A percentile compares a stretch with the other conserved stretches of the same genome.
Conservation (phyloP, 2,888 invertebrate genomes). For the Hyposoter didymator region DNA sequence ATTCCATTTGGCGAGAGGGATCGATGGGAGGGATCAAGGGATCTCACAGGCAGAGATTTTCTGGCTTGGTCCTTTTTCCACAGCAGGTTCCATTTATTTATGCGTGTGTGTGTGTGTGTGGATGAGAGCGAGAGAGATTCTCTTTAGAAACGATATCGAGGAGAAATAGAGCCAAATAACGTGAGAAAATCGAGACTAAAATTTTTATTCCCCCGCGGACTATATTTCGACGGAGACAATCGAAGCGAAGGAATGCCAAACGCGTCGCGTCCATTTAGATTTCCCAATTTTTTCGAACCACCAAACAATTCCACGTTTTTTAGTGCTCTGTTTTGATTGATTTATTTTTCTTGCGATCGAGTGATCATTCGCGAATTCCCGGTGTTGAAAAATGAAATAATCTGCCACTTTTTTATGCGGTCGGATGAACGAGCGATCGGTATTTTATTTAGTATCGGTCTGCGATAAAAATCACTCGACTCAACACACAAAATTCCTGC, state of each 20-base stretch:
- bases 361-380: not conserved
- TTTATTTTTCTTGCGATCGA: not conserved
- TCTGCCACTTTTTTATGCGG: not conserved
- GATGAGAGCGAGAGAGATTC: not conserved
- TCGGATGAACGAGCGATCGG: not conserved
- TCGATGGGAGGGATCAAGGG: conserved; percentile 8
- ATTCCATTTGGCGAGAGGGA: conserved; percentile 45
- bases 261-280: conserved; percentile 17
- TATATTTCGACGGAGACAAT: not conserved
- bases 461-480: not conserved
- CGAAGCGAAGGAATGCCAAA: conserved; percentile 8
- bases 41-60: conserved; percentile 16
- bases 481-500: not conserved
- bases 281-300: not conserved
- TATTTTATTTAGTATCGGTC: not conserved
- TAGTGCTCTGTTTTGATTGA: not conserved
- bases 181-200: conserved; percentile 10
- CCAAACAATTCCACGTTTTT: not conserved
- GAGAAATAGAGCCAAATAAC: conserved; percentile 19
- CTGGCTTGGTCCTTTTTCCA: conserved; percentile 4
- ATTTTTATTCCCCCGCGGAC: conserved; percentile 26
- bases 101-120: not conserved
- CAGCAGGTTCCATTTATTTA: not conserved
- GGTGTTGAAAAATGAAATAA: not conserved
- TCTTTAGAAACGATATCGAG: conserved; percentile 7